Base-by-base conservation (phyloP, 2,888 invertebrate genomes). In the Catocala fraxini region DNA sequence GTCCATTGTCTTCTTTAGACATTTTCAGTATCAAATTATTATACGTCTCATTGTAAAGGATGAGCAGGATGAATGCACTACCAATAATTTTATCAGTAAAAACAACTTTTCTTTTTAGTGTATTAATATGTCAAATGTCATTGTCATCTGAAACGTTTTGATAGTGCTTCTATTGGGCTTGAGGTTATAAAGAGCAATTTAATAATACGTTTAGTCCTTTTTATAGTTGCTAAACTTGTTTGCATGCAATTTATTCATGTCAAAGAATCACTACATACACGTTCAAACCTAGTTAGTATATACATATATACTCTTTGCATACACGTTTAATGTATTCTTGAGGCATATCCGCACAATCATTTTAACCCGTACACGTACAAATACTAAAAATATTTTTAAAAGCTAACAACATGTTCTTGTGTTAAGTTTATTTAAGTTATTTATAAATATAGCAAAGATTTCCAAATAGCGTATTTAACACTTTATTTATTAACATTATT, bases 11-110 rank as follows among this genome's bases (percentile, higher is more conserved):
- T 5, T 45, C 11, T 0, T 9, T 11, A 43, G 41, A 51, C 53
- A 59, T 66, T 63, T 56, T 59, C 55, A 5, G 41, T 59, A 51
- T 7, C 25, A 35, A 46, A 59, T 42, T 62, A 64, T 59, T 49
- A 68, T 39, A 43, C 70, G 66, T 60, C 56, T 48, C 57, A 64
- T 57, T 72, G 25, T 41, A 51, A 65, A 48, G 55, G 69, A 51
- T 51, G 13, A 58, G 47, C 42, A 52, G 55, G 43, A 55, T n/a
- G 13, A 45, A 25, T 43, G 46, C 34, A 55, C 53, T 65, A 33
- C 41, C 6, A 39, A 39, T 39, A 39, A 39, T 39, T 39, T 39
- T 39, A 9, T 7, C 9, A 9, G 9, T 9, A 39, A 39, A 39
- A 39, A 7, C 6, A 39, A 39, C 35, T 39, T 9, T 39, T 39